Base-by-base conservation (phyloP, 2,113 vertebrate species). In the Oostethus manadensis region DNA sequence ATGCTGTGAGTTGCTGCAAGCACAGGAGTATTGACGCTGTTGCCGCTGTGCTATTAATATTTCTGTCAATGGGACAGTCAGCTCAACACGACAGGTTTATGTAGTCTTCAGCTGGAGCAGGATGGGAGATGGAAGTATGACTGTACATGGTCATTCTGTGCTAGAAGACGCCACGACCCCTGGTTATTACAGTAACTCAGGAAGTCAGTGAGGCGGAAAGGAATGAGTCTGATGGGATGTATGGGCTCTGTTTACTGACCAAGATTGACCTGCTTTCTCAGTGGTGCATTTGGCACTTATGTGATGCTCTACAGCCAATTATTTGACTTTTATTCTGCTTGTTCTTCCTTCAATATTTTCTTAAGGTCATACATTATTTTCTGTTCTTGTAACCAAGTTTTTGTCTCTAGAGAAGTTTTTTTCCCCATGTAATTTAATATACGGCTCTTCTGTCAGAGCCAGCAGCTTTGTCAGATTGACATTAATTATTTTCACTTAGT, bases 151-250 rank as follows among this genome's bases (percentile, higher is more conserved):
- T 70, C 48, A 60, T 43, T 56, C 66, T 67, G 67, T 53, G 57
- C 53, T 18, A 1, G 64, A 68, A 38, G 64, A 50, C 48, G 65
- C 55, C 61, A 58, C 18, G 33, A 54, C 56, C 76, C 70, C 64
- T 59, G 64, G 16, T 51, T 73, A 69, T 77, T 66, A 58, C 70
- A 15, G 70, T 63, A 51, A 70, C 64, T 74, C 61, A 0, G 56
- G 62, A 65, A 65, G 60, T 60, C 38, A 11, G 16, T 47, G 56
- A 74, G 62, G 62, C 71, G 73, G 78, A 83, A 88, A 75, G 78
- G 81, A 86, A 83, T 75, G 74, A 68, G 62, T 70, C 64, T 42
- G 79, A 67, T 22, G 48, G 64, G 66, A 68, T 47, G 47, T 18
- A 62, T 21, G 63, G 53, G 42, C 58, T 66, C 38, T 67, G 62